Evolutionary conservation across 2,888 invertebrate genomes (phyloP), one percentile per base, ranked within the genome.

Genomic region (Troides aeacus): DNA sequence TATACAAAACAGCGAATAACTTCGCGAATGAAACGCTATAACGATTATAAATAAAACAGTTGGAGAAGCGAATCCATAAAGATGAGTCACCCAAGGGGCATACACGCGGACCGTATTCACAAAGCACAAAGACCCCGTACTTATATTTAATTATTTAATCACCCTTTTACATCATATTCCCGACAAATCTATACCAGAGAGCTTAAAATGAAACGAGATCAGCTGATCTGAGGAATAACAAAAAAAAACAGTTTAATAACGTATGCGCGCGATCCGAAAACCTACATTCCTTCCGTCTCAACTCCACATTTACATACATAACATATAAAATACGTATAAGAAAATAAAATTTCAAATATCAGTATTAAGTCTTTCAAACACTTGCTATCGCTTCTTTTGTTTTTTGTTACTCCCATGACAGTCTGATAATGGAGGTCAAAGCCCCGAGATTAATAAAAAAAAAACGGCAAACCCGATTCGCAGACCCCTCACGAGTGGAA

Each of bases 351-450:
- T 12, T 7, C 23, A n/a, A 30, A 15, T 30, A 46, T 21, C 24
- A 56, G 57, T 58, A 68, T 39, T 36, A 56, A 23, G 58, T 39
- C 6, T 60, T 18, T 18, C 23, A 60, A 59, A 63, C 18, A 69
- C 67, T 67, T 57, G 66, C 60, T 62, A 59, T 23, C 46, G 61
- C 8, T 62, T 53, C 58, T 64, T 61, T 68, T 62, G 67, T 64
- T 67, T 70, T 70, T 70, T 70, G 59, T 68, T 61, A 64, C 67
- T 64, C 64, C 61, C 66, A 70, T 63, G 70, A 66, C 67, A 71
- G 70, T 67, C 67, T 67, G 70, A 71, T 71, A 71, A 68, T 71
- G 23, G 70, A 71, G 67, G 70, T 71, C 70, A 71, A 64, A 71
- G 70, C 60, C 70, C 70, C 64, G 62, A 67, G 67, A 64, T 71